Conservation (phyloP, 2,113 vertebrate genomes). For the Daboia siamensis region DNA sequence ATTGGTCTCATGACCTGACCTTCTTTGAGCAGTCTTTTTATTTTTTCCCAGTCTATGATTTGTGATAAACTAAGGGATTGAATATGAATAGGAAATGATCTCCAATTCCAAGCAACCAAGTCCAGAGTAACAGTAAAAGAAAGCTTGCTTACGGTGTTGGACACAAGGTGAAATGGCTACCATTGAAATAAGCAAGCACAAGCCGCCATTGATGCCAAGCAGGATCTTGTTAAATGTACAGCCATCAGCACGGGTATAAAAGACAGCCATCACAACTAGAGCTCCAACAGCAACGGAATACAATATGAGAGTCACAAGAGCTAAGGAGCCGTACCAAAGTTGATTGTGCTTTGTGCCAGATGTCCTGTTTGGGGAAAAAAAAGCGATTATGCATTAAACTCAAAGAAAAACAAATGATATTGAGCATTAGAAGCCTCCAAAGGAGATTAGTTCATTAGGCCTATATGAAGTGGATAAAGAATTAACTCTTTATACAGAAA, state of each 20-base stretch:
- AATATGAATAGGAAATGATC: background rate
- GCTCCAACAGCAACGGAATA: conserved; percentile 85
- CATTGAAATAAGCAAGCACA: conserved; percentile 86
- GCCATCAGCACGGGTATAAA: conserved; percentile 82
- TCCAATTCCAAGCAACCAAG: background rate
- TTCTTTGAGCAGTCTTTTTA: background rate
- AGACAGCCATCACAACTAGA: conserved; percentile 81
- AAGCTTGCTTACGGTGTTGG: conserved; percentile 81
- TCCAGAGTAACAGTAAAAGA: background rate
- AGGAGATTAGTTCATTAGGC: background rate
- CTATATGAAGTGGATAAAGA: background rate
- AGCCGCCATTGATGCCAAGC: conserved; percentile 83
- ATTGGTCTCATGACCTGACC: background rate
- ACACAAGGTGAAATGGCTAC: conserved; percentile 90
- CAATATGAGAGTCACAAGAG: conserved; percentile 83
- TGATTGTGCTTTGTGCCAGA: conserved; percentile 85
- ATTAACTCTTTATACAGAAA: background rate
- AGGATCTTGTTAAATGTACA: conserved; percentile 90
- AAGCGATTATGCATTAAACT: background rate
- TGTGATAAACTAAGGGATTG: background rate
- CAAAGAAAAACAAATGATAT: background rate
- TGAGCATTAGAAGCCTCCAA: background rate
- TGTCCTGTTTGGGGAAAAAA: conserved; percentile 71
- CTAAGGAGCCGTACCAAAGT: conserved; percentile 87
- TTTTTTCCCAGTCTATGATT: background rate